Evolutionary conservation across 1,140 invertebrate species (phyloP).

Genomic region (Ctenoplectra terminalis): DNA sequence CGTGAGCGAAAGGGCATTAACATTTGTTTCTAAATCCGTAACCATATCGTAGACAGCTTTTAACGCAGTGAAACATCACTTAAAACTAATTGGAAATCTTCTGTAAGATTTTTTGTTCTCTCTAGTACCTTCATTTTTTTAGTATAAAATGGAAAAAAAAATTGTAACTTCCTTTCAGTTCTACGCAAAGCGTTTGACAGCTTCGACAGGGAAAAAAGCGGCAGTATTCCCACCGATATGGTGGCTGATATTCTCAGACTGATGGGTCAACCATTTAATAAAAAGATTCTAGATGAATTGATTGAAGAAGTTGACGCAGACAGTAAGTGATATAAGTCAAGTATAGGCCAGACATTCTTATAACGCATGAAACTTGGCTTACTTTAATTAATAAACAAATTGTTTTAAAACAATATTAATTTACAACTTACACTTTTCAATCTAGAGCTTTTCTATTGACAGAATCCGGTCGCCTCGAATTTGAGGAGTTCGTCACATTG

Average conservation of each 20-base stretch:
- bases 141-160: background rate
- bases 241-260: slow-evolving; percentile 96
- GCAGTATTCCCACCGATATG: slow-evolving; percentile 96
- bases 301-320: slow-evolving; percentile 98
- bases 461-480: slow-evolving; percentile 97
- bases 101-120: background rate
- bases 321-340: slow-evolving; percentile 86
- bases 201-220: slow-evolving; percentile 96
- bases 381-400: background rate
- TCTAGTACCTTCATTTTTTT: background rate
- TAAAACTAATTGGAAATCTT: background rate
- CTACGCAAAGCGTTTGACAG: slow-evolving; percentile 97
- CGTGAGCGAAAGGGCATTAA: slow-evolving; percentile 74
- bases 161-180: slow-evolving; percentile 83
- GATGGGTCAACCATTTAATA: slow-evolving; percentile 98
- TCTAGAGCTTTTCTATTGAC: slow-evolving; percentile 26
- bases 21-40: slow-evolving; percentile 76
- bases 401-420: background rate
- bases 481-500: slow-evolving; percentile 96
- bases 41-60: slow-evolving; percentile 31
- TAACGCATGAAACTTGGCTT: background rate
- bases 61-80: slow-evolving; percentile 3
- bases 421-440: background rate
- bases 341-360: background rate
- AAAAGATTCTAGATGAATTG: slow-evolving; percentile 96